A percentile compares a stretch with the other conserved stretches of the same genome.
Conservation (phyloP, 35 echinoderm and acorn worm species). For the Hemicentrotus pulcherrimus region DNA sequence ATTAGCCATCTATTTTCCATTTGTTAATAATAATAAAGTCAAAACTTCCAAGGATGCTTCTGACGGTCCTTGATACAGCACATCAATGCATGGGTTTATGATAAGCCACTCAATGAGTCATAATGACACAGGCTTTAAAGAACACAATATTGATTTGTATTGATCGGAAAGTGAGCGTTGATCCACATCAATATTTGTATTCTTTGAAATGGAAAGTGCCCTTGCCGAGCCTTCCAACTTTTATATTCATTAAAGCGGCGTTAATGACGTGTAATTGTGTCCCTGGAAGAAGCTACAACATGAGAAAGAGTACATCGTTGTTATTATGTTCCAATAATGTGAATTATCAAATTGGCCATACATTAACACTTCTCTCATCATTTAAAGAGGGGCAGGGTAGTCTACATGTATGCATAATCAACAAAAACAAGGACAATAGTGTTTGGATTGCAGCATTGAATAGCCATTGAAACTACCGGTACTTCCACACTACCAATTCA, state of each 20-base stretch:
- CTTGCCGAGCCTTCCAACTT: background rate
- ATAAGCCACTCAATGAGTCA: background rate
- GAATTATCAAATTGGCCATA: no score
- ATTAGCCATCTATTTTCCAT: no score
- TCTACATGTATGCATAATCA: background rate
- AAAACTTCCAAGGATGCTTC: background rate
- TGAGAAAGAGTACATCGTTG: no score
- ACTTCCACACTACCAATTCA: background rate
- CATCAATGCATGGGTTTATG: background rate
- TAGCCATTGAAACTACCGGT: background rate
- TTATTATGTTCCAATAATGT: no score
- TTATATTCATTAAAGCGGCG: background rate
- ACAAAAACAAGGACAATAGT: background rate
- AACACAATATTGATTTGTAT: background rate
- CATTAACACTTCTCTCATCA: no score
- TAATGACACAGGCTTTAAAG: background rate
- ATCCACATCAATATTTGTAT: background rate
- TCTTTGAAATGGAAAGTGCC: background rate
- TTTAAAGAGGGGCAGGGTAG: no score
- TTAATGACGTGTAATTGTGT: background rate
- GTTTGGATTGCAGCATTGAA: background rate
- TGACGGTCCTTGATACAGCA: background rate
- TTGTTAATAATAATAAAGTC: no score
- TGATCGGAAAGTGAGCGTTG: background rate
- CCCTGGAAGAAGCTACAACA: background rate